Evolutionary conservation across 2,797 vertebrate genomes (phyloP).

Genomic region (Phrynocephalus guinanensis): DNA sequence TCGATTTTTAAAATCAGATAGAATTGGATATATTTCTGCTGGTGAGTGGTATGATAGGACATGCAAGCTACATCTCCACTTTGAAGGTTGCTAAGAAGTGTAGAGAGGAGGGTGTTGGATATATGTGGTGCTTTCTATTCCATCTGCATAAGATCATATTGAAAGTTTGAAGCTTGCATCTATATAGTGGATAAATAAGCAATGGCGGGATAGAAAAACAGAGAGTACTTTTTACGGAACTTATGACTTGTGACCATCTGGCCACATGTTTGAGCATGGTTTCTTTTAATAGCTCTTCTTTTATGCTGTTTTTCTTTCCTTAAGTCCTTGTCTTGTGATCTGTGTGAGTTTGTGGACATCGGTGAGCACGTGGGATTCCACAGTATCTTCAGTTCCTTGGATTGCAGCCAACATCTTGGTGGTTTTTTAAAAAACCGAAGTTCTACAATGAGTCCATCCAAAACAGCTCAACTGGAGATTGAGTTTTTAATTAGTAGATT

Average conservation of each 20-base stretch:
- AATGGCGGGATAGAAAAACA: neutral
- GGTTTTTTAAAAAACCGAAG: too few species aligned
- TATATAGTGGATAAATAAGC: neutral
- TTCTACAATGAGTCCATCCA: too few species aligned
- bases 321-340: neutral
- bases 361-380: neutral
- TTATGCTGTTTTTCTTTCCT: neutral
- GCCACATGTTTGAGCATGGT: neutral
- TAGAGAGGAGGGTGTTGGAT: neutral
- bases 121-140: neutral
- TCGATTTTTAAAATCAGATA: too few species aligned
- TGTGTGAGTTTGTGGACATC: neutral
- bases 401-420: neutral
- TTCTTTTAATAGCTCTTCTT: neutral
- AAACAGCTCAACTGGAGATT: neutral
- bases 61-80: neutral
- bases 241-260: neutral
- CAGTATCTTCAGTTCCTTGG: neutral
- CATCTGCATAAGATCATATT: neutral
- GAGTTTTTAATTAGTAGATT: neutral
- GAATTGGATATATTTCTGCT: too few species aligned
- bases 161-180: neutral
- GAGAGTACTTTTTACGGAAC: neutral
- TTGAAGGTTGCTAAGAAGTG: neutral
- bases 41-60: neutral